Evolutionary conservation across 2,113 vertebrate species (phyloP).

Genomic region (Seriola dumerili): DNA sequence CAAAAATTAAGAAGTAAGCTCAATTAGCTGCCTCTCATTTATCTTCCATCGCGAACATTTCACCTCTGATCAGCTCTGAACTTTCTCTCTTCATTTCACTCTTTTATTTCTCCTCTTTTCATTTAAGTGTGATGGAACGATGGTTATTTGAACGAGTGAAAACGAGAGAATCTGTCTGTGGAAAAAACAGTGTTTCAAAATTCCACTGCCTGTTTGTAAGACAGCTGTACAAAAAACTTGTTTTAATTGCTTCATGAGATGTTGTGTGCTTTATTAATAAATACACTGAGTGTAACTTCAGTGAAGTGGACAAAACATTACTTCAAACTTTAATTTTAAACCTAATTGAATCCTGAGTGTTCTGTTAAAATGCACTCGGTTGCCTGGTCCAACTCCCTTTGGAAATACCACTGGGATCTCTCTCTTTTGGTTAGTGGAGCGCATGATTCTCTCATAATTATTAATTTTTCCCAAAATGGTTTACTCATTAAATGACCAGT

Average conservation of each 20-base stretch:
- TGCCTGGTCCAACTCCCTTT: neutral
- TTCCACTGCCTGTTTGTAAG: conserved; percentile 3
- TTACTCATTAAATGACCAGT: conserved; percentile 45
- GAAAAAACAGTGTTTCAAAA: conserved; percentile 18
- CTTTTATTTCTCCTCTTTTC: conserved; percentile 36
- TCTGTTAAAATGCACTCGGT: conserved; percentile 29
- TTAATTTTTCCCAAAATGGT: conserved; percentile 8
- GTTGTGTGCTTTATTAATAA: conserved; percentile 39
- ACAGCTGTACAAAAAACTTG: conserved; percentile 17
- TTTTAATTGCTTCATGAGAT: conserved; percentile 49
- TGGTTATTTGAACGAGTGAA: conserved; percentile 18
- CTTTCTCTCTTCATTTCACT: conserved; percentile 33
- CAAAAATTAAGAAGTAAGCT: conserved; percentile 54
- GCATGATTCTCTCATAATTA: conserved; percentile 34
- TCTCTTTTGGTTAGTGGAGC: conserved; percentile 6
- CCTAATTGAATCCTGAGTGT: conserved; percentile 32
- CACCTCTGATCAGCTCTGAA: conserved; percentile 42
- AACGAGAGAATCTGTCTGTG: conserved; percentile 15
- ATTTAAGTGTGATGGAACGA: conserved; percentile 10
- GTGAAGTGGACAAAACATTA: conserved; percentile 39
- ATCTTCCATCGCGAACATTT: conserved; percentile 49
- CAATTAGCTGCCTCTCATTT: conserved; percentile 50
- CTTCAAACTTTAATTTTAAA: conserved; percentile 39
- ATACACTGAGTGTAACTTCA: conserved; percentile 17
- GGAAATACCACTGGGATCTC: conserved; percentile 3